A percentile compares a stretch with the other conserved stretches of the same genome.
These are phyloP conservation scores for Otus sunia DNA, from an alignment of 2,113 vertebrate species.

Conservation along the genomic window DNA sequence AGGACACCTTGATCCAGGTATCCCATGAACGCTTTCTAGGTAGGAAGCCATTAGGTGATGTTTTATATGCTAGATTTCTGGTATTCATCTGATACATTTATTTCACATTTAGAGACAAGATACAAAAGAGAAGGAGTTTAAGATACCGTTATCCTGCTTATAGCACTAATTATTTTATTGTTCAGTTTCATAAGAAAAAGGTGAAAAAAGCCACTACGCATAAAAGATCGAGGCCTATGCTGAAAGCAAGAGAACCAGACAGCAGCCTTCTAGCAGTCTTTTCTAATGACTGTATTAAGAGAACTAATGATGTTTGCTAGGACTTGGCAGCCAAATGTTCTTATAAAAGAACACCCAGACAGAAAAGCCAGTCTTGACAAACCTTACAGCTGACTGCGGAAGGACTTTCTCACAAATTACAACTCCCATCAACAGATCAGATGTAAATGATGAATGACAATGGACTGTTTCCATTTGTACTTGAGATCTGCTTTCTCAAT, in stretches of 20 bases:
- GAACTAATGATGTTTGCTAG: slow-evolving; percentile 8
- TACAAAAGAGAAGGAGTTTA: background rate
- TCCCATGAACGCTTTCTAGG: background rate
- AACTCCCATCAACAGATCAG: slow-evolving; percentile 11
- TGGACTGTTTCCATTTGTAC: slow-evolving; percentile 17
- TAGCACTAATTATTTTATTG: background rate
- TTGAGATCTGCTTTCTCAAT: slow-evolving; percentile 8
- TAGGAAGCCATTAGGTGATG: background rate
- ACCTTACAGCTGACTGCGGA: background rate
- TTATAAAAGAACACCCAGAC: slow-evolving; percentile 35
- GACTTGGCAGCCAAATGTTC: slow-evolving; percentile 18
- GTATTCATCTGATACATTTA: background rate
- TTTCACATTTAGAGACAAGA: background rate
- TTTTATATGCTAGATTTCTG: background rate
- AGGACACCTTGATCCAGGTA: background rate
- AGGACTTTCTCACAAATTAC: slow-evolving; percentile 37
- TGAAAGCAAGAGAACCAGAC: slow-evolving; percentile 1
- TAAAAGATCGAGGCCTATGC: background rate
- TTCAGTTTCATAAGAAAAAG: background rate
- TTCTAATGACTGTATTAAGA: background rate
- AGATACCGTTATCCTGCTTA: background rate
- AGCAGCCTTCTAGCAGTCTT: background rate
- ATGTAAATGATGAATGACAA: slow-evolving; percentile 48
- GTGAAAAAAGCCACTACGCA: background rate
- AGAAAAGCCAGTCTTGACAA: slow-evolving; percentile 15